Percentiles rank a stretch among this genome's conserved stretches.
Evolutionary conservation across 2,888 invertebrate genomes (phyloP).

Genomic region (Polydesmus complanatus): DNA sequence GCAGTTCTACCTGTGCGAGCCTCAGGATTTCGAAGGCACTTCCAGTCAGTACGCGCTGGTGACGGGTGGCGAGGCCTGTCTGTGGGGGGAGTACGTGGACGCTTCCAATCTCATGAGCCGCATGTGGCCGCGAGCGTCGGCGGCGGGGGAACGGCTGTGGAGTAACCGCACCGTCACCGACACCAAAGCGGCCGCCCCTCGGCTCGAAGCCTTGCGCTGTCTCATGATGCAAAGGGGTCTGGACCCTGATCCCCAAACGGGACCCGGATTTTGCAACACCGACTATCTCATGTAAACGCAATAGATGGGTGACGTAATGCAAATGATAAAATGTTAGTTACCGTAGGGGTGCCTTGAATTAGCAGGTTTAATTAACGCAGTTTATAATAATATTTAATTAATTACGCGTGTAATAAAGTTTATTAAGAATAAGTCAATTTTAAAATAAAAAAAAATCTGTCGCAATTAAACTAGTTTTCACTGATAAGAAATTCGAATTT

Average conservation of each 20-base stretch:
- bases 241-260: constrained; percentile 51
- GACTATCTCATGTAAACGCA: constrained; percentile 7
- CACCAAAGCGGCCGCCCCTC: constrained; percentile 37
- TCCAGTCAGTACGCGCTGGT: constrained; percentile 46
- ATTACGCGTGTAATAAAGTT: too few species aligned
- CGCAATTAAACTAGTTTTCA: too few species aligned
- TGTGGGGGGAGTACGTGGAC: constrained; percentile 84
- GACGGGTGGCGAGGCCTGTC: constrained; percentile 79
- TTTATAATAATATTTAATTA: too few species aligned
- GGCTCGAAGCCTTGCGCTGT: constrained; percentile 43
- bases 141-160: constrained; percentile 78
- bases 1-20: constrained; percentile 41
- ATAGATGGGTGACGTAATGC: too few species aligned
- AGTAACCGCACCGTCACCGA: constrained; percentile 37
- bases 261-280: constrained; percentile 47
- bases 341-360: too few species aligned
- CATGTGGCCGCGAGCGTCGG: constrained; percentile 74
- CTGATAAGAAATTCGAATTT: too few species aligned
- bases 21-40: constrained; percentile 26
- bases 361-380: too few species aligned
- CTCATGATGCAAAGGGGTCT: constrained; percentile 54
- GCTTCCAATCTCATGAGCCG: constrained; percentile 42
- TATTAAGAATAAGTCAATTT: too few species aligned
- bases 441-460: too few species aligned
- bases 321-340: too few species aligned